A percentile compares a stretch with the other conserved stretches of the same genome.
phyloP scores from a whole-genome alignment of 2,113 vertebrate species.

The Hucho hucho region DNA sequence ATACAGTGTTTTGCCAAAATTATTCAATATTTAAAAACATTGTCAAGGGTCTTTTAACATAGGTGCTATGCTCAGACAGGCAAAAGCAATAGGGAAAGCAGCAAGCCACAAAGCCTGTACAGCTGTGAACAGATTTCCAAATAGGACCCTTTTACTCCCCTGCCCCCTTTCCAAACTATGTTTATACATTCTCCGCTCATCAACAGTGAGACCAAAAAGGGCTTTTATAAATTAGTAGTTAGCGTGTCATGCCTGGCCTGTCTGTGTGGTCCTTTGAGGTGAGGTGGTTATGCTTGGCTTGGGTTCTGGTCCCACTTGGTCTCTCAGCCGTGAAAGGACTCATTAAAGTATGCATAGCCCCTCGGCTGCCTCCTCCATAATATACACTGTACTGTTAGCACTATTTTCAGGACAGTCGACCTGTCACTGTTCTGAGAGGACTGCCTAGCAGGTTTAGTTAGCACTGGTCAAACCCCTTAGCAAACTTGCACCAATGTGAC shows the following conservation, averaged over 20 bases:
- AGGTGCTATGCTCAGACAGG: too few species aligned
- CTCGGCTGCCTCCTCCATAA: conserved; percentile 30
- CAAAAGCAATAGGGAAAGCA: too few species aligned
- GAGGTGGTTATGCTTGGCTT: neutral
- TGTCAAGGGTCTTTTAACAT: too few species aligned
- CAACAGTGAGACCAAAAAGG: neutral
- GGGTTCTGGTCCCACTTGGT: neutral
- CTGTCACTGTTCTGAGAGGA: neutral
- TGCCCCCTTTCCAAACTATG: too few species aligned
- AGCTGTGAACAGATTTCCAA: too few species aligned
- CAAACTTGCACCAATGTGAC: neutral
- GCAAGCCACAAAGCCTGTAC: too few species aligned
- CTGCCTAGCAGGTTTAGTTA: neutral
- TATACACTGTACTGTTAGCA: conserved; percentile 19
- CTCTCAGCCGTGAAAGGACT: conserved; percentile 25
- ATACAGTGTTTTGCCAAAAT: too few species aligned
- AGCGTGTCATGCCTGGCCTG: neutral
- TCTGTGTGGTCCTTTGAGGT: neutral
- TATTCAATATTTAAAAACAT: too few species aligned
- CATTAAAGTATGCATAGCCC: conserved; percentile 44
- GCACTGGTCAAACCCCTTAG: neutral
- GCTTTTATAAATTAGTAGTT: neutral
- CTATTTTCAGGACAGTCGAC: too few species aligned
- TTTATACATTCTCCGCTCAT: too few species aligned
- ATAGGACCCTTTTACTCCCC: too few species aligned